These are phyloP conservation scores for Rhopalosiphum padi DNA, from an alignment of 1,140 invertebrate genomes.

Conservation along the genomic window DNA sequence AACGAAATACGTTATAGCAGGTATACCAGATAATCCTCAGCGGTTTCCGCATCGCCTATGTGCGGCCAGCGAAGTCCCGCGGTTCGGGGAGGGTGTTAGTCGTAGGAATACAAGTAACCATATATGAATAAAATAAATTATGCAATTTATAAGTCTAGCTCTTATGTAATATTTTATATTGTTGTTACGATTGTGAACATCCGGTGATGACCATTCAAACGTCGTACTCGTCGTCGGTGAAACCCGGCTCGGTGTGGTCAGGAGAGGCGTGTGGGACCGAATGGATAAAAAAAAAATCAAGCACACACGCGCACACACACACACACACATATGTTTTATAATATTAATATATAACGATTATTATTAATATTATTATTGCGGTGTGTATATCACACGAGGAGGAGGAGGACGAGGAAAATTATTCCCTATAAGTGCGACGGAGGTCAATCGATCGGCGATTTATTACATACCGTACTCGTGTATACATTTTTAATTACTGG, in stretches of 20 bases:
- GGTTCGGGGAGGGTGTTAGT: too few relatives aligned
- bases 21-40: too few relatives aligned
- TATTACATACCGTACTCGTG: neutral
- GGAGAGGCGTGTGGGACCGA: neutral
- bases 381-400: neutral
- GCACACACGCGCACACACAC: too few relatives aligned
- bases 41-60: too few relatives aligned
- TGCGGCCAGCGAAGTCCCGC: too few relatives aligned
- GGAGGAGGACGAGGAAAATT: neutral
- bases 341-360: slow-evolving; percentile 14
- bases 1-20: too few relatives aligned
- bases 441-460: slow-evolving; percentile 47
- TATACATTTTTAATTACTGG: slow-evolving; percentile 45
- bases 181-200: neutral
- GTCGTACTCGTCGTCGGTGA: neutral
- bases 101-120: too few relatives aligned
- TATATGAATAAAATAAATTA: neutral
- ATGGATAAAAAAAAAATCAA: slow-evolving; percentile 20
- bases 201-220: neutral
- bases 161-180: neutral
- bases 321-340: neutral
- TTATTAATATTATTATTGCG: slow-evolving; percentile 12
- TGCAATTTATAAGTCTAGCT: neutral
- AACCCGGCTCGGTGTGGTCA: neutral
- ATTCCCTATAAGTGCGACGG: neutral